phyloP scores from a whole-genome alignment of 2,113 vertebrate genomes.

The Gallinago undulata region DNA sequence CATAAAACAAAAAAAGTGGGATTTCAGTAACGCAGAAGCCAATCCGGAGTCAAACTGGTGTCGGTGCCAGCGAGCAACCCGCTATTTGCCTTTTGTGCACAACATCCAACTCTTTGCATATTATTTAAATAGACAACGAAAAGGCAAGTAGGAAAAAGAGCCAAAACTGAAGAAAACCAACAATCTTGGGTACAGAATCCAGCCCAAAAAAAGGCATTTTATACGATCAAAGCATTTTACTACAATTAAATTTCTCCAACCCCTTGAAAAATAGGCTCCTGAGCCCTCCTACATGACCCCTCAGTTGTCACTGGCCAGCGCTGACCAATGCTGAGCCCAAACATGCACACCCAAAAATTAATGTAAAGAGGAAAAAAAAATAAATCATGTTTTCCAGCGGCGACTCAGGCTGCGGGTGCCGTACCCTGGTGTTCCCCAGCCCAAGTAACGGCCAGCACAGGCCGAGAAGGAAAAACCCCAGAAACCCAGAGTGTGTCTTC shows the following conservation, averaged over 20 bases:
- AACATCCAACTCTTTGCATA: accelerated
- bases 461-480: background rate
- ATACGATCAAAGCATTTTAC: accelerated
- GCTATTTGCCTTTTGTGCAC: background rate
- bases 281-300: background rate
- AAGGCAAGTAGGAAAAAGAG: background rate
- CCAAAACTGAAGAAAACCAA: background rate
- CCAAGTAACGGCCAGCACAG: background rate
- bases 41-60: background rate
- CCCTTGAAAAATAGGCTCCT: background rate
- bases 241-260: background rate
- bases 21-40: background rate
- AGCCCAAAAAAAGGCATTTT: background rate
- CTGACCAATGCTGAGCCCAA: background rate
- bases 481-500: background rate
- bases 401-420: accelerated
- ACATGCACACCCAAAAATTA: background rate
- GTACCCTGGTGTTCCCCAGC: background rate
- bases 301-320: accelerated
- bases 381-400: background rate
- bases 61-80: accelerated
- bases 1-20: background rate
- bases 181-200: background rate
- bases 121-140: background rate
- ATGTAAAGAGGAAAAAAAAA: background rate